Evolutionary conservation across 1,140 invertebrate species (phyloP).

Genomic region (Steinernema feltiae): DNA sequence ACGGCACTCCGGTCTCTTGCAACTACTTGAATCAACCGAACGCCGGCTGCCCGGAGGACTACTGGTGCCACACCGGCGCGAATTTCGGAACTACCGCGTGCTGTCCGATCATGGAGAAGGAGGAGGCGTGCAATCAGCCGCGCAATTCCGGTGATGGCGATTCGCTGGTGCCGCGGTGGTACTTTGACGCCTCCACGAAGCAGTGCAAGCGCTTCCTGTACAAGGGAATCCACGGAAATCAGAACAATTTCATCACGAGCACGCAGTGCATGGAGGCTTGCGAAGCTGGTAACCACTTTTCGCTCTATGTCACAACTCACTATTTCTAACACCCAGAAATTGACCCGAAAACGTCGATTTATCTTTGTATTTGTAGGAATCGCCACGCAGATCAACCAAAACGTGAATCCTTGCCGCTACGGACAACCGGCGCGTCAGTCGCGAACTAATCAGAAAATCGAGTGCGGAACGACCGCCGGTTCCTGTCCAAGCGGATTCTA

Average conservation of each 20-base stretch:
- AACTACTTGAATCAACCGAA: constrained; percentile 55
- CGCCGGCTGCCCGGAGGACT: constrained; percentile 52
- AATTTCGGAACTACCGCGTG: constrained; percentile 53
- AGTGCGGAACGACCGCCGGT: constrained; percentile 31
- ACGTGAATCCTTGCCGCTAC: constrained; percentile 35
- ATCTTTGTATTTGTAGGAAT: not conserved
- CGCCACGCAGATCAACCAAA: constrained; percentile 15
- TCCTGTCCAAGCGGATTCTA: constrained; percentile 38
- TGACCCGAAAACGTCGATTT: constrained; percentile 16
- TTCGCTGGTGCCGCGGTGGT: constrained; percentile 54
- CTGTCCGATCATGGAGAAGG: constrained; percentile 40
- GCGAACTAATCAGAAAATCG: constrained; percentile 16
- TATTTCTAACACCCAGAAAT: too few species aligned
- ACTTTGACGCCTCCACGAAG: constrained; percentile 44
- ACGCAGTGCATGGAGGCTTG: constrained; percentile 38
- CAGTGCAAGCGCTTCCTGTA: constrained; percentile 56
- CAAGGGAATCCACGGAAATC: constrained; percentile 53
- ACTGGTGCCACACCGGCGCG: constrained; percentile 47
- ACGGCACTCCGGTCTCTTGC: constrained; percentile 50
- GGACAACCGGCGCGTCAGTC: constrained; percentile 25
- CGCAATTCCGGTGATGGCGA: constrained; percentile 48
- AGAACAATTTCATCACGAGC: constrained; percentile 55
- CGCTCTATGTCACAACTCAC: too few species aligned
- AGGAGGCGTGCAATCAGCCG: constrained; percentile 41
- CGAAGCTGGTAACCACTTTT: constrained; percentile 1